These are phyloP conservation scores for Myrmophylax atrothorax DNA, from an alignment of 2,113 vertebrate species.

Conservation along the genomic window DNA sequence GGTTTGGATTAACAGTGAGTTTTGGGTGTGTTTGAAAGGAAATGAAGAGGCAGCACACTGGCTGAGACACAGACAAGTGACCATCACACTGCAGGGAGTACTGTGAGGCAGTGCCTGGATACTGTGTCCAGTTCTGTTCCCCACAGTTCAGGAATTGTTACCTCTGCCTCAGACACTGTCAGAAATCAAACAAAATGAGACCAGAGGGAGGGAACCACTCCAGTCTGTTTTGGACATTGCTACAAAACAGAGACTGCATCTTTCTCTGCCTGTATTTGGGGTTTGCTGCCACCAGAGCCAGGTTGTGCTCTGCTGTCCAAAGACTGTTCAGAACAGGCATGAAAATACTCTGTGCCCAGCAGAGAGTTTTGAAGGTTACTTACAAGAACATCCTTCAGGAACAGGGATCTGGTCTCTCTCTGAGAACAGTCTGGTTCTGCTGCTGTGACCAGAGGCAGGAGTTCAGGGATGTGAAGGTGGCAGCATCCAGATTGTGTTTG, in stretches of 20 bases:
- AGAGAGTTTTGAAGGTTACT: not conserved
- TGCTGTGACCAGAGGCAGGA: not conserved
- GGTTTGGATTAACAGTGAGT: not conserved
- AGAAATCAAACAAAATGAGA: no score
- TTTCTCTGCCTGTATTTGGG: not conserved
- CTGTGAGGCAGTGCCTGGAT: not conserved
- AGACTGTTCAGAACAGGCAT: not conserved
- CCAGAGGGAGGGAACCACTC: not conserved
- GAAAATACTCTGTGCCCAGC: not conserved
- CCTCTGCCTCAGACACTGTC: no score
- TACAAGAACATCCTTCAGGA: not conserved
- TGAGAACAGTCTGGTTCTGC: not conserved
- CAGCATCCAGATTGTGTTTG: not conserved
- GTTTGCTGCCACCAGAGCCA: not conserved
- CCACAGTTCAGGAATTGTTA: not conserved
- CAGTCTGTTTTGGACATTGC: not conserved
- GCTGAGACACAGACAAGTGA: not conserved
- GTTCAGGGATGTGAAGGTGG: not conserved
- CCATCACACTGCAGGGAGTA: not conserved
- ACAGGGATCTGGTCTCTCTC: not conserved
- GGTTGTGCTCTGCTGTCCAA: not conserved
- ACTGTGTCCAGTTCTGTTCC: not conserved
- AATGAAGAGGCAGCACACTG: not conserved
- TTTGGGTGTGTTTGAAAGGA: not conserved
- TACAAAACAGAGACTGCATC: not conserved